Conservation (phyloP, 2,888 invertebrate genomes). For the Nomada hirtipes region DNA sequence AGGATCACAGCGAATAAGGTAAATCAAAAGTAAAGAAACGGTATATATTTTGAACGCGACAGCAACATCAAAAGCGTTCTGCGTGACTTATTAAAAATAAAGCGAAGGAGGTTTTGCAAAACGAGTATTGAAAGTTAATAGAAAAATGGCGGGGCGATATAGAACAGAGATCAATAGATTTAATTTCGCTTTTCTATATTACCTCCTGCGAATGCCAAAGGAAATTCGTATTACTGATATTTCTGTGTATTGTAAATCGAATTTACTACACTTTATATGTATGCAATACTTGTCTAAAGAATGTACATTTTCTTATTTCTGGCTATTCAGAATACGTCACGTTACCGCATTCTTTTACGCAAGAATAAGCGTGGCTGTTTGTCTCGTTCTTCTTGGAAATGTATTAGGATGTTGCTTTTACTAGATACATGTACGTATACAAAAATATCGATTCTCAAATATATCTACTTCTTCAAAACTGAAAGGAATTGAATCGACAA, state of each 20-base stretch:
- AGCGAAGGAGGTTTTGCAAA: too few relatives aligned
- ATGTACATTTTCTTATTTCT: constrained; percentile 14
- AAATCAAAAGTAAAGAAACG: too few relatives aligned
- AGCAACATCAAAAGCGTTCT: too few relatives aligned
- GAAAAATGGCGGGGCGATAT: too few relatives aligned
- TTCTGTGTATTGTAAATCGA: background rate
- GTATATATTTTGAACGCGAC: too few relatives aligned
- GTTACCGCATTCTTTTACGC: constrained; percentile 2
- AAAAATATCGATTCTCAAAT: background rate
- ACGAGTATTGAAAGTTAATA: too few relatives aligned
- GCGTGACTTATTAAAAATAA: too few relatives aligned
- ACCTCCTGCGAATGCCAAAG: too few relatives aligned
- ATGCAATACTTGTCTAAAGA: background rate
- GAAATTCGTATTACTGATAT: too few relatives aligned
- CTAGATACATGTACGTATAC: background rate
- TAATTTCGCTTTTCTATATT: too few relatives aligned
- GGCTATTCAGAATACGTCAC: constrained; percentile 30
- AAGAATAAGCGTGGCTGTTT: constrained; percentile 18
- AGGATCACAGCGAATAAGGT: too few relatives aligned
- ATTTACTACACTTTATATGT: constrained; percentile 5
- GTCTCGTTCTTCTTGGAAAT: background rate
- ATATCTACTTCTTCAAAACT: background rate
- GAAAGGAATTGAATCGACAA: background rate
- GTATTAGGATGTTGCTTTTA: background rate
- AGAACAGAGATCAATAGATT: too few relatives aligned